A percentile compares a stretch with the other conserved stretches of the same genome.
Conservation (phyloP, 2,888 invertebrate genomes). For the Cosmopolites sordidus region DNA sequence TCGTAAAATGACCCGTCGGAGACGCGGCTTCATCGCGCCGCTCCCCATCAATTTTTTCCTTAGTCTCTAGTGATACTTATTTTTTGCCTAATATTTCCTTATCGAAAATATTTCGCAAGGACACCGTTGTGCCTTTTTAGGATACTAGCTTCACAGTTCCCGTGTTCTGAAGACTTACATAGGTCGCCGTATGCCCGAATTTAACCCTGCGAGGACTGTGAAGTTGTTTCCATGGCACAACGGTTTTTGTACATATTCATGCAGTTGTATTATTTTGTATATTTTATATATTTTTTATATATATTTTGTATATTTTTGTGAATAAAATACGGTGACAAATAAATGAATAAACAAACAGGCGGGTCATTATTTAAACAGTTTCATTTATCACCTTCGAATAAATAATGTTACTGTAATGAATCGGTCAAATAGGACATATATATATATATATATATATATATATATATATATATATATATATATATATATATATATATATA, state of each 20-base stretch:
- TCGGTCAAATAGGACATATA: no score
- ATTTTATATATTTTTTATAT: slow-evolving; percentile 37
- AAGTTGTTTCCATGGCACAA: not conserved
- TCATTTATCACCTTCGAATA: no score
- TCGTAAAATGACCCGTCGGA: slow-evolving; percentile 22
- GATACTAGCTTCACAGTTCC: slow-evolving; percentile 3
- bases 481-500: no score
- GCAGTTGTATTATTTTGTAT: slow-evolving; percentile 37
- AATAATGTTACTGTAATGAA: no score
- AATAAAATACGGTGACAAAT: slow-evolving; percentile 42
- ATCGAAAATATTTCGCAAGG: slow-evolving; percentile 13
- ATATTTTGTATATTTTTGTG: slow-evolving; percentile 34
- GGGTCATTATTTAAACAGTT: no score
- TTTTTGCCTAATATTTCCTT: slow-evolving; percentile 17
- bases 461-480: no score
- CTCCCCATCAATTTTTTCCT: slow-evolving; percentile 17
- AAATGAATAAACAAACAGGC: slow-evolving; percentile 42
- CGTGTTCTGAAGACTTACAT: slow-evolving; percentile 33
- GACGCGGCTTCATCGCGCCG: slow-evolving; percentile 14
- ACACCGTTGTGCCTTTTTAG: not conserved
- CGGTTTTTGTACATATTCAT: slow-evolving; percentile 41
- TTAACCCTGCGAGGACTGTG: not conserved
- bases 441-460: no score
- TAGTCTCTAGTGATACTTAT: slow-evolving; percentile 11
- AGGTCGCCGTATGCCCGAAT: slow-evolving; percentile 21